phyloP scores from a whole-genome alignment of 2,888 invertebrate genomes.

The Lysandra coridon region DNA sequence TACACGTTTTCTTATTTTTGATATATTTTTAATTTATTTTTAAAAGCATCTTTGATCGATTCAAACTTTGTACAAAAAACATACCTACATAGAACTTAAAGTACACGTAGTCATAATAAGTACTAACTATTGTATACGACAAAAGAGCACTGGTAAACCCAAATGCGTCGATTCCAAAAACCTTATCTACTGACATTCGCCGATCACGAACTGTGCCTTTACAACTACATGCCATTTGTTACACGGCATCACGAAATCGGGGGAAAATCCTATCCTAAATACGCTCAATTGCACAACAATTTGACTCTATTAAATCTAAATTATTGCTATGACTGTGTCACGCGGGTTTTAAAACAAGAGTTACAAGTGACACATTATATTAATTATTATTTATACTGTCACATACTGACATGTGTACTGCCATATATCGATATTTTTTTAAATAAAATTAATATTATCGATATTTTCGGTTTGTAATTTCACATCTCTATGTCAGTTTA shows the following conservation, averaged over 20 bases:
- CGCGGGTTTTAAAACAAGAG: neutral
- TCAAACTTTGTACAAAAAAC: too few species aligned
- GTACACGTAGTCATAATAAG: too few species aligned
- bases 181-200: conserved; percentile 53
- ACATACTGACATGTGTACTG: neutral
- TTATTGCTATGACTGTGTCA: conserved; percentile 9
- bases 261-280: conserved; percentile 68
- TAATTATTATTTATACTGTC: neutral
- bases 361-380: neutral
- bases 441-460: neutral
- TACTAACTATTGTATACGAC: conserved; percentile 2
- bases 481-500: neutral
- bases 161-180: conserved; percentile 56
- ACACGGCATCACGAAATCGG: conserved; percentile 63
- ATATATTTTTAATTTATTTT: too few species aligned
- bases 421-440: neutral
- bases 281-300: conserved; percentile 12
- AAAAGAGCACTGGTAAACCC: conserved; percentile 21
- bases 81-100: too few species aligned
- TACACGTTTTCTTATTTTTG: too few species aligned
- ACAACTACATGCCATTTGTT: conserved; percentile 69
- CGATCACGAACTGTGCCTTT: conserved; percentile 75
- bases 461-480: neutral
- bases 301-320: conserved; percentile 18
- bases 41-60: too few species aligned